Conservation (phyloP, 2,888 invertebrate species). For the Papilio protenor region DNA sequence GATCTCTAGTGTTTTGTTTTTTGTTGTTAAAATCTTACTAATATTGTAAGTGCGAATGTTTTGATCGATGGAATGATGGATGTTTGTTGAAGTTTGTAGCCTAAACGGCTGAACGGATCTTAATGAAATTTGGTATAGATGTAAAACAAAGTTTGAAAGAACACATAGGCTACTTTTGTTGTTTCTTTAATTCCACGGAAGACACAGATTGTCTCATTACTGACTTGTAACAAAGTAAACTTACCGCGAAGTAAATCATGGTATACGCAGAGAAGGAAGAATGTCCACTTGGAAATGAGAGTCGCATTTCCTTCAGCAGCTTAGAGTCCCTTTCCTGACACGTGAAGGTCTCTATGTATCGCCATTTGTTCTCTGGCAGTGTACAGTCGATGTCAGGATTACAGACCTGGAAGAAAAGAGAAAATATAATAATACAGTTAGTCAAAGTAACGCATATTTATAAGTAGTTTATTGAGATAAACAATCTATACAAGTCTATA, state of each 20-base stretch:
- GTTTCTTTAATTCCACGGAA: no score
- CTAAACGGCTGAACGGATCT: no score
- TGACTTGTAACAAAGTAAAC: slow-evolving; percentile 62
- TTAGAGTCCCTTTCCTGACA: slow-evolving; percentile 82
- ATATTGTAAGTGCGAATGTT: no score
- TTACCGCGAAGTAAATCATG: slow-evolving; percentile 93
- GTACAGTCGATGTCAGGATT: slow-evolving; percentile 88
- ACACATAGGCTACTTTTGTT: no score
- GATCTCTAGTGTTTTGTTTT: no score
- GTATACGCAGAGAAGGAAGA: slow-evolving; percentile 95
- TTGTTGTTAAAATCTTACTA: no score
- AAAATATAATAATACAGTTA: slow-evolving; percentile 5
- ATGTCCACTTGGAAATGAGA: slow-evolving; percentile 97
- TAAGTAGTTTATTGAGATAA: background rate
- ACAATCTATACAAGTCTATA: background rate
- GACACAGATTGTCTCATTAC: no score
- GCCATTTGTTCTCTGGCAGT: slow-evolving; percentile 82
- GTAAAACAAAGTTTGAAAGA: no score
- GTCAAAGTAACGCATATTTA: background rate
- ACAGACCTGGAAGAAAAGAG: slow-evolving; percentile 86
- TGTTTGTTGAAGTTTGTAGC: no score
- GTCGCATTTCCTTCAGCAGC: slow-evolving; percentile 89
- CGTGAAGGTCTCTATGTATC: slow-evolving; percentile 89
- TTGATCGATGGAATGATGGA: no score
- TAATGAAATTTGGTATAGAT: no score